A percentile compares a stretch with the other conserved stretches of the same genome.
These are phyloP conservation scores for Mimas tiliae DNA, from an alignment of 2,888 invertebrate species.

Conservation along the genomic window DNA sequence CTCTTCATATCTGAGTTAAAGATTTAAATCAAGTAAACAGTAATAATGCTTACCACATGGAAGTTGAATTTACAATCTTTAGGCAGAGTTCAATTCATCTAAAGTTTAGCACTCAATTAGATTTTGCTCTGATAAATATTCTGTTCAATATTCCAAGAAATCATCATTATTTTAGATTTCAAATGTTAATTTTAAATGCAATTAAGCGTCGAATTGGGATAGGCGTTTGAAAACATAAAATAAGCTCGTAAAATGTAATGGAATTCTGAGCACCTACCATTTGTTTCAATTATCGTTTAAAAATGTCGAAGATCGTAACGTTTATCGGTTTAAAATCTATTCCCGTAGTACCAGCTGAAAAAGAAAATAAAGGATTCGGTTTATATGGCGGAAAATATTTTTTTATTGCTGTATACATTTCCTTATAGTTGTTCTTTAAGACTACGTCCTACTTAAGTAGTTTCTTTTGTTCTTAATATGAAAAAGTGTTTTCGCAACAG, in stretches of 20 bases:
- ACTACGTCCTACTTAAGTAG: neutral
- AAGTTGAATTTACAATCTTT: neutral
- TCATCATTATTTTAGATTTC: neutral
- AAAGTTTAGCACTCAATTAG: constrained; percentile 14
- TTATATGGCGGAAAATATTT: constrained; percentile 4
- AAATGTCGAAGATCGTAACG: neutral
- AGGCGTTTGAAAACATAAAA: constrained; percentile 26
- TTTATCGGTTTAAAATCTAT: constrained; percentile 9
- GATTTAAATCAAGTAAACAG: too few species aligned
- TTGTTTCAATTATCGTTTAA: constrained; percentile 23
- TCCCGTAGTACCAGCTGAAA: neutral
- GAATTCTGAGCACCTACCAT: constrained; percentile 39
- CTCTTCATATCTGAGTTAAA: too few species aligned
- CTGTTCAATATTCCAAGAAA: neutral
- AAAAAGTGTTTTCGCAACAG: neutral
- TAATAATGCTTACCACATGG: neutral
- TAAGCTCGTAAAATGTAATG: constrained; percentile 41
- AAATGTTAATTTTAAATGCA: constrained; percentile 24
- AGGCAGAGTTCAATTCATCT: neutral
- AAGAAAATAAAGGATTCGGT: constrained; percentile 7
- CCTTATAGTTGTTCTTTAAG: neutral
- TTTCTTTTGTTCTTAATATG: neutral
- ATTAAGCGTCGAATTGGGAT: constrained; percentile 25
- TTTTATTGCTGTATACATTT: constrained; percentile 1
- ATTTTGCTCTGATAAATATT: constrained; percentile 7